These are phyloP conservation scores for Leptopterna dolabrata DNA, from an alignment of 2,888 invertebrate genomes.

Conservation along the genomic window DNA sequence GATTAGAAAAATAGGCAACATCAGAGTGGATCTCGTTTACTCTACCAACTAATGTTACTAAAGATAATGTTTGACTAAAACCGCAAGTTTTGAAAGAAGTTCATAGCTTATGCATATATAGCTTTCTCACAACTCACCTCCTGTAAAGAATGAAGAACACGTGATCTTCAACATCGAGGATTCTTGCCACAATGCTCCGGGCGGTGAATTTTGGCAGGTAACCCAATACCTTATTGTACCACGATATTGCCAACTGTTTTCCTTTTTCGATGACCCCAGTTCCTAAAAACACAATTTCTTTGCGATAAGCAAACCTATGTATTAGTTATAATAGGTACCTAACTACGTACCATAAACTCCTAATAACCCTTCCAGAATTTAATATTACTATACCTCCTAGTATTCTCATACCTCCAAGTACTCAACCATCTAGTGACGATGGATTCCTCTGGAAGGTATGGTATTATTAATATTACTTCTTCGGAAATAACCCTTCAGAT, in stretches of 20 bases:
- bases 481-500: too few species aligned
- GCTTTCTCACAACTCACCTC: slow-evolving; percentile 18
- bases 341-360: too few species aligned
- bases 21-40: too few species aligned
- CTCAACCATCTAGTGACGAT: too few species aligned
- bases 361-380: too few species aligned
- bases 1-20: too few species aligned
- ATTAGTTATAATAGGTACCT: too few species aligned
- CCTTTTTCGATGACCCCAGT: neutral
- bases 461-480: too few species aligned
- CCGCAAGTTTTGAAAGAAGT: neutral
- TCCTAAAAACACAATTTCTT: neutral
- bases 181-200: neutral
- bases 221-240: neutral
- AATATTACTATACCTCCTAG: too few species aligned
- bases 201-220: neutral
- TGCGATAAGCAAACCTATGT: neutral
- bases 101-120: neutral
- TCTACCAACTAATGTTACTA: too few species aligned
- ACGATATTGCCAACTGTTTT: neutral
- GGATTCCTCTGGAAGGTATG: too few species aligned
- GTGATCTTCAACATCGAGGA: slow-evolving; percentile 40
- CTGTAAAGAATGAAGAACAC: slow-evolving; percentile 52
- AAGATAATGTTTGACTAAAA: neutral
- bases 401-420: too few species aligned